A percentile compares a stretch with the other conserved stretches of the same genome.
These are phyloP conservation scores for Pterophyllum scalare DNA, from an alignment of 2,113 vertebrate genomes.

Conservation along the genomic window DNA sequence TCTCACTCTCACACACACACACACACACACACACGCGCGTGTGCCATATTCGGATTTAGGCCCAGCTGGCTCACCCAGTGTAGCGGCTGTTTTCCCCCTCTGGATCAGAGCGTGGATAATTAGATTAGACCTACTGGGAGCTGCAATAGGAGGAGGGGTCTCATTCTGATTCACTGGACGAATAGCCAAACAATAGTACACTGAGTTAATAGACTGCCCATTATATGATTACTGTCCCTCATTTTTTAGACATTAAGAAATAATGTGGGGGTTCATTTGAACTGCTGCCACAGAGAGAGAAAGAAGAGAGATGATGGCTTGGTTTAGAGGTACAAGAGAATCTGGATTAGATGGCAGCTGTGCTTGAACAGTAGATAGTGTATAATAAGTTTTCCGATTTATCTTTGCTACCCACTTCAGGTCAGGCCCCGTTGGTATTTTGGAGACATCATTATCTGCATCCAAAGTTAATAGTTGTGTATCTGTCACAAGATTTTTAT, in stretches of 20 bases:
- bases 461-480: background rate
- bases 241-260: constrained; percentile 26
- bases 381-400: background rate
- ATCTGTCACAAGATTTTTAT: background rate
- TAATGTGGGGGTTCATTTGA: background rate
- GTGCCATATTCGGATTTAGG: background rate
- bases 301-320: constrained; percentile 3
- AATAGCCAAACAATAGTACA: constrained; percentile 65
- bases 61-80: constrained; percentile 25
- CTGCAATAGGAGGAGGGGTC: constrained; percentile 40
- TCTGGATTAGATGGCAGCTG: background rate
- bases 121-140: constrained; percentile 84
- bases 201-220: constrained; percentile 80
- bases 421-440: background rate
- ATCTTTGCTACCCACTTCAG: background rate
- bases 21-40: too few species aligned
- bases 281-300: constrained; percentile 3
- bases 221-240: constrained; percentile 75
- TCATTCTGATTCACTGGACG: constrained; percentile 43
- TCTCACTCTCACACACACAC: background rate
- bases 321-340: background rate
- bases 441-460: background rate
- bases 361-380: background rate
- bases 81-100: constrained; percentile 78
- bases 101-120: constrained; percentile 84